Conservation (phyloP, 2,888 invertebrate species). For the Polymixis flavicincta region DNA sequence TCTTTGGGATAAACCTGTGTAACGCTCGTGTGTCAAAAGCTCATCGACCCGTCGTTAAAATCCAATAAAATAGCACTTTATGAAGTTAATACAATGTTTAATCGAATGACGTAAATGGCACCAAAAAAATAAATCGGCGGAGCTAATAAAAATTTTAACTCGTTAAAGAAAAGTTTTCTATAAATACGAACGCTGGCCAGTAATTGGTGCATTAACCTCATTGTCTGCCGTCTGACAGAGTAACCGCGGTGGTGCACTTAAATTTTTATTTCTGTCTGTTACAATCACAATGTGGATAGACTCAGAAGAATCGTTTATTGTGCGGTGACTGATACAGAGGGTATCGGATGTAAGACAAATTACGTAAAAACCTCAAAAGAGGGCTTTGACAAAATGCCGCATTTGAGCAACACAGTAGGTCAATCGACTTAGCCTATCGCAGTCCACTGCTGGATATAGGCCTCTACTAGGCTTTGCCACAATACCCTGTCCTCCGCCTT, state of each 20-base stretch:
- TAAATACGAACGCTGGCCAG: constrained; percentile 47
- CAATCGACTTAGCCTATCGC: too few species aligned
- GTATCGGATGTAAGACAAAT: too few species aligned
- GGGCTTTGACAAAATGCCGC: neutral
- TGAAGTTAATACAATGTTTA: neutral
- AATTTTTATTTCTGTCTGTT: constrained; percentile 39
- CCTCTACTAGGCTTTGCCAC: too few species aligned
- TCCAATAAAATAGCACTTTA: neutral
- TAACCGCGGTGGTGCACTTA: constrained; percentile 25
- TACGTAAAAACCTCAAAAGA: too few species aligned
- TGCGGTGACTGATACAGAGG: neutral
- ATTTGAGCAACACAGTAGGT: neutral
- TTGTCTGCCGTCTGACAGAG: constrained; percentile 42
- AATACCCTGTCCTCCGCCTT: too few species aligned
- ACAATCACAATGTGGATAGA: neutral
- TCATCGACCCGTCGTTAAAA: neutral
- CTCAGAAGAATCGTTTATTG: constrained; percentile 9
- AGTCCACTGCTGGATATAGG: too few species aligned
- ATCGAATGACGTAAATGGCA: constrained; percentile 5
- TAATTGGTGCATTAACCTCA: constrained; percentile 63
- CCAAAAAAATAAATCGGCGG: neutral
- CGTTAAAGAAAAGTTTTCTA: constrained; percentile 50
- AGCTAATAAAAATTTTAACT: constrained; percentile 42
- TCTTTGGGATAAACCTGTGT: neutral
- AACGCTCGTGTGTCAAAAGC: neutral